A percentile compares a stretch with the other conserved stretches of the same genome.
Conservation (phyloP, 1,140 invertebrate genomes). For the Heliconius hewitsoni region DNA sequence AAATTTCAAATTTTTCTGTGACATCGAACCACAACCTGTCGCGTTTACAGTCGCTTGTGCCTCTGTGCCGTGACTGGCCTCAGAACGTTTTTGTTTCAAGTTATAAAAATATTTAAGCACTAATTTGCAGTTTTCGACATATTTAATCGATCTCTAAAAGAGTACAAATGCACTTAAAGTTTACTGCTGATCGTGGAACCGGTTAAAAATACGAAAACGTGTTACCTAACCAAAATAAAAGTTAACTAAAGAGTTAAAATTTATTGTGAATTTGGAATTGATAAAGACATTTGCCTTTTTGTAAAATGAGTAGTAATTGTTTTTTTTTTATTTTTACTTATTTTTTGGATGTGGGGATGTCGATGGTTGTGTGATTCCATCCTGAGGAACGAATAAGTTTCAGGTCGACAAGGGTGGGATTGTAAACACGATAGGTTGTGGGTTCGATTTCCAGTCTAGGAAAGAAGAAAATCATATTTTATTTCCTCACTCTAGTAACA, state of each 20-base stretch:
- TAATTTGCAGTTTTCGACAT: not conserved
- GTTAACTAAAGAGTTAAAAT: not conserved
- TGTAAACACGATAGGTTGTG: not conserved
- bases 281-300: not conserved
- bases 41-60: too few species aligned
- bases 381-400: too few species aligned
- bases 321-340: too few species aligned
- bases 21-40: too few species aligned
- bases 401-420: not conserved
- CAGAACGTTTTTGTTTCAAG: too few species aligned
- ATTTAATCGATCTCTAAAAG: not conserved
- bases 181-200: not conserved
- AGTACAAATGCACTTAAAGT: constrained; percentile 7
- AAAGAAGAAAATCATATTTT: not conserved
- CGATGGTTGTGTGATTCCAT: too few species aligned
- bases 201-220: not conserved
- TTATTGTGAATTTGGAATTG: not conserved
- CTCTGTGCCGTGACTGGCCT: too few species aligned
- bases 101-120: too few species aligned
- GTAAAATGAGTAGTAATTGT: not conserved
- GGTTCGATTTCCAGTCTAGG: not conserved
- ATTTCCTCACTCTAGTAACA: not conserved
- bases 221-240: not conserved
- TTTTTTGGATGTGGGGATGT: too few species aligned
- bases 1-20: too few species aligned